Base-by-base conservation (phyloP, 2,888 invertebrate genomes). In the Eulithis testata region DNA sequence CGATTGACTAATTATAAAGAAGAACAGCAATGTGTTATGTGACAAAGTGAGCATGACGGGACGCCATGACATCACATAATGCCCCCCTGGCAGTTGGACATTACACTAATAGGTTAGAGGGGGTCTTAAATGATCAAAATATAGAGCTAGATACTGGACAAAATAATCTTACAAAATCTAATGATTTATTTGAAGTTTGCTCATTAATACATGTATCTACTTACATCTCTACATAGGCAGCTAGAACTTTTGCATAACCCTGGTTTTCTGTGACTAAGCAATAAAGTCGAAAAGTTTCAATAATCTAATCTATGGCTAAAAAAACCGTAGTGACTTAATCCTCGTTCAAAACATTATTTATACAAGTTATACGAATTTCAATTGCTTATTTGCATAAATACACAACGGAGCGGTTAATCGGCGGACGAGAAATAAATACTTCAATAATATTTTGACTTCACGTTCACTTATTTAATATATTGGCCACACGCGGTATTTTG, bases 331-430 rank as follows among this genome's bases (percentile, higher is more conserved):
- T 69, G 66, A 62, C 67, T 56, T 64, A 60, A 69, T 63, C 56
- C 49, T n/a, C 50, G 36, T 52, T 52, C 36, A 14, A 57, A 65
- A 66, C 52, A 56, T 50, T 68, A 65, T 69, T 69, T 65, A 64
- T 56, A 56, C 61, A 60, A 60, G 65, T 63, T 70, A 59, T 64
- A 55, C 66, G 68, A 66, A 70, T 72, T 65, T 65, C 70, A 68
- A 70, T 68, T 36, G 45, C 52, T 61, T 8, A 70, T 70, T 70
- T 65, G 47, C 68, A 72, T 70, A 65, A 31, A 59, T 63, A 58
- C 54, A n/a, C n/a, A 4, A 40, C 31, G 60, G 58, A 44, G 52
- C 51, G 65, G 12, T 55, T 31, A 63, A 62, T 65, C 49, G 40
- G 49, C 57, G 55, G 37, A 54, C 57, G 50, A 21, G 21, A 21